These are phyloP conservation scores for Pogonocherus hispidulus DNA, from an alignment of 2,888 invertebrate genomes.

Conservation along the genomic window DNA sequence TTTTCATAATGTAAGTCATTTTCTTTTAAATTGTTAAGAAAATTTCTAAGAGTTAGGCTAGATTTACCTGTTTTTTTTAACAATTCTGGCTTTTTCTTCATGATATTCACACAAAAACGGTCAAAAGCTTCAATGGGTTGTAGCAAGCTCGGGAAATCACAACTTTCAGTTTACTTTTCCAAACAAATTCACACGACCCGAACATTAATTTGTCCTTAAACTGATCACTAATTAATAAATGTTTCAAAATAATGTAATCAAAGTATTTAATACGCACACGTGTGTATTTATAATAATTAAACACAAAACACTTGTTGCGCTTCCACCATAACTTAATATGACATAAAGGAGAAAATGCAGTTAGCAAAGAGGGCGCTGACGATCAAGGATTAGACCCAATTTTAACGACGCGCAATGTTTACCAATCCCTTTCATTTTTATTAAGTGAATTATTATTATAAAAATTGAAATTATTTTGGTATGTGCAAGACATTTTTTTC, in stretches of 20 bases:
- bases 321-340: constrained; percentile 56
- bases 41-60: constrained; percentile 46
- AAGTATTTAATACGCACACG: constrained; percentile 43
- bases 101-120: constrained; percentile 39
- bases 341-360: constrained; percentile 49
- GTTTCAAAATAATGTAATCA: constrained; percentile 16
- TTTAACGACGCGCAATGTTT: constrained; percentile 15
- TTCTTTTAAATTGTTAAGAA: constrained; percentile 50
- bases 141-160: constrained; percentile 40
- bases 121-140: constrained; percentile 36
- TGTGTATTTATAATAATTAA: constrained; percentile 51
- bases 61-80: constrained; percentile 48
- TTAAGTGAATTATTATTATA: too few relatives aligned
- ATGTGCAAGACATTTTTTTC: too few relatives aligned
- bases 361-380: constrained; percentile 41
- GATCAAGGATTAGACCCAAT: constrained; percentile 20
- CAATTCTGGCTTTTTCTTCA: constrained; percentile 51
- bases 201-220: constrained; percentile 35
- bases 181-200: constrained; percentile 16
- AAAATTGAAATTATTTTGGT: too few relatives aligned
- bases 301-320: constrained; percentile 60
- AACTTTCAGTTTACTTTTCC: constrained; percentile 40
- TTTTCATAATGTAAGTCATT: constrained; percentile 51
- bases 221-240: constrained; percentile 13
- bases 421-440: too few relatives aligned